A percentile compares a stretch with the other conserved stretches of the same genome.
These are phyloP conservation scores for Holothuria scabra DNA, from an alignment of 53 echinoderm and acorn worm species.

Conservation along the genomic window DNA sequence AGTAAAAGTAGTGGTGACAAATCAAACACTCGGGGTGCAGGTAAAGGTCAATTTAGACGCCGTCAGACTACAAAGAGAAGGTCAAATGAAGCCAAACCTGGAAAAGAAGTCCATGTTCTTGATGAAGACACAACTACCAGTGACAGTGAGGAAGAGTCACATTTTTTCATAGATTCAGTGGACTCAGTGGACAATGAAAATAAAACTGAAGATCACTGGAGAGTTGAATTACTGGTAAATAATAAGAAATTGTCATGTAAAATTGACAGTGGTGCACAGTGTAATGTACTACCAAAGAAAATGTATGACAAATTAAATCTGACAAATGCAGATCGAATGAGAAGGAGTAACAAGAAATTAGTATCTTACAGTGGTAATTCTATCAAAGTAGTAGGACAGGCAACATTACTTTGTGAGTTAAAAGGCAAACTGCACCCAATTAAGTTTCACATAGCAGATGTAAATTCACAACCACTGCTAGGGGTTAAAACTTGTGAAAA, in stretches of 20 bases:
- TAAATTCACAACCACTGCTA: slow-evolving; percentile 7
- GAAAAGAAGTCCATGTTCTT: neutral
- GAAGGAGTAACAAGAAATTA: slow-evolving; percentile 33
- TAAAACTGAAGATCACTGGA: too few species aligned
- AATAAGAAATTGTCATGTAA: slow-evolving; percentile 20
- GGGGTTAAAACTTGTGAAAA: slow-evolving; percentile 28
- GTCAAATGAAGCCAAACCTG: neutral
- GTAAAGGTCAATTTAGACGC: neutral
- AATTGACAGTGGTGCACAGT: slow-evolving; percentile 29
- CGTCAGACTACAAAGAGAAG: neutral
- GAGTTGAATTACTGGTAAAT: too few species aligned
- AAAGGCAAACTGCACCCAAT: slow-evolving; percentile 2
- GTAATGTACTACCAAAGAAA: neutral
- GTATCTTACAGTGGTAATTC: slow-evolving; percentile 1
- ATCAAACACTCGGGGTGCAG: neutral
- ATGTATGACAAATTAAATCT: neutral
- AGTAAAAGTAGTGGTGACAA: neutral
- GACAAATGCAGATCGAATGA: neutral
- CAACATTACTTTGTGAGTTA: slow-evolving; percentile 11
- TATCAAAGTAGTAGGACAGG: slow-evolving; percentile 4
- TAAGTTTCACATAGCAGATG: slow-evolving; percentile 30
- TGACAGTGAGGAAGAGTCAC: neutral
- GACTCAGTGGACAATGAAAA: too few species aligned
- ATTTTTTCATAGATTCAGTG: neutral
- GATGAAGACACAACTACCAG: neutral